A percentile compares a stretch with the other conserved stretches of the same genome.
Evolutionary conservation across 1,140 invertebrate species (phyloP).

Genomic region (Aphidius ervi): DNA sequence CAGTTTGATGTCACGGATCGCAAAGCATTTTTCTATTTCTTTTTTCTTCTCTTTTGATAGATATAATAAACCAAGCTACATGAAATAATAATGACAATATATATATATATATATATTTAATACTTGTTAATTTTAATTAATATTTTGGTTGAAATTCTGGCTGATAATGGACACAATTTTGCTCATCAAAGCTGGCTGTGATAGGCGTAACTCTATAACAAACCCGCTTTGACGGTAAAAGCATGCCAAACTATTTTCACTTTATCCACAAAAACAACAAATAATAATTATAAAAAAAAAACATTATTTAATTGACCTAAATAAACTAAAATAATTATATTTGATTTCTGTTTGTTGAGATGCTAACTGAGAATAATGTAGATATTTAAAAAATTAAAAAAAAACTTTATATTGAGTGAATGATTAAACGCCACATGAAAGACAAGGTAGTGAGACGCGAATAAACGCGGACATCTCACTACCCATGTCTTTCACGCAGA

Average conservation of each 20-base stretch:
- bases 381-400: neutral
- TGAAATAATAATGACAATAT: too few relatives aligned
- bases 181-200: constrained; percentile 84
- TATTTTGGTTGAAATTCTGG: constrained; percentile 15
- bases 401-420: neutral
- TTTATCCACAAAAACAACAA: neutral
- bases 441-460: constrained; percentile 88
- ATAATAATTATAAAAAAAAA: neutral
- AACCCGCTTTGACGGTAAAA: constrained; percentile 71
- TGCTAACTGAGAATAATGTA: neutral
- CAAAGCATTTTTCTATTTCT: constrained; percentile 34
- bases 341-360: neutral
- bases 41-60: constrained; percentile 5
- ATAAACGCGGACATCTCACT: constrained; percentile 75
- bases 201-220: constrained; percentile 70
- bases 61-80: neutral
- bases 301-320: too few relatives aligned
- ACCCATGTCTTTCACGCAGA: constrained; percentile 88
- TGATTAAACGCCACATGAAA: constrained; percentile 66
- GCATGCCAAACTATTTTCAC: constrained; percentile 36
- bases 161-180: constrained; percentile 54
- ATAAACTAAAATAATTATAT: too few relatives aligned
- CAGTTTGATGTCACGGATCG: constrained; percentile 64
- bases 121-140: neutral
- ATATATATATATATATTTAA: too few relatives aligned